Evolutionary conservation across 2,113 vertebrate species (phyloP), one percentile per base, ranked within the genome.

Genomic region (Aegotheles bennettii): DNA sequence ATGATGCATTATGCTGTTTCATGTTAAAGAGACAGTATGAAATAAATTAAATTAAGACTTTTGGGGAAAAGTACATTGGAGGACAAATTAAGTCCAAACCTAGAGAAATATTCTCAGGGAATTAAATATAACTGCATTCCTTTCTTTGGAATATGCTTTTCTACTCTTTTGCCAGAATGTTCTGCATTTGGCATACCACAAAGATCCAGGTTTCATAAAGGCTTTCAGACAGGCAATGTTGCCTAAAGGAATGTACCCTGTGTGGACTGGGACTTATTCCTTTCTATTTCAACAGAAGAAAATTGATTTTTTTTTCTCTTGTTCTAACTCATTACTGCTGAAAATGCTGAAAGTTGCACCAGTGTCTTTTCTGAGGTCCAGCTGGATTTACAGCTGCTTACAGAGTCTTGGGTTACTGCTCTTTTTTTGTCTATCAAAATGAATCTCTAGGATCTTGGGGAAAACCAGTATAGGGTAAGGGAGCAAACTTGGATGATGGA

Each of bases 21-120:
- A 80, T 86, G 47, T 90, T 96, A 93, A 92, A 94, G 47, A 89
- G 75, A 78, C 40, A 81, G 60, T 86, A 92, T 45, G 28, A 96
- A 97, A 97, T 92, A 96, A 97, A 97, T 92, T 42, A 68, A 94
- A 93, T 96, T 74, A 96, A 71, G 79, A 26, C 60, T 68, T 91
- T 71, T 70, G 6, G 40, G 71, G 59, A 67, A 91, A 82, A 93
- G 23, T 47, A 50, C 77, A 89, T 20, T 87, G 54, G 59, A 97
- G 40, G 67, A 65, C 42, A 75, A 95, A 86, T 86, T 92, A 89
- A 70, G 48, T 29, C 56, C 56, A 85, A 93, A 94, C 43, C 31
- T 71, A 67, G 84, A 84, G 70, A 87, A 95, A 81, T 94, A 92
- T 70, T 95, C 65, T 70, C 71, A 92, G 65, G 53, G 75, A 95